Conservation (phyloP, 2,113 vertebrate genomes). For the Pseudorectes ferrugineus region DNA sequence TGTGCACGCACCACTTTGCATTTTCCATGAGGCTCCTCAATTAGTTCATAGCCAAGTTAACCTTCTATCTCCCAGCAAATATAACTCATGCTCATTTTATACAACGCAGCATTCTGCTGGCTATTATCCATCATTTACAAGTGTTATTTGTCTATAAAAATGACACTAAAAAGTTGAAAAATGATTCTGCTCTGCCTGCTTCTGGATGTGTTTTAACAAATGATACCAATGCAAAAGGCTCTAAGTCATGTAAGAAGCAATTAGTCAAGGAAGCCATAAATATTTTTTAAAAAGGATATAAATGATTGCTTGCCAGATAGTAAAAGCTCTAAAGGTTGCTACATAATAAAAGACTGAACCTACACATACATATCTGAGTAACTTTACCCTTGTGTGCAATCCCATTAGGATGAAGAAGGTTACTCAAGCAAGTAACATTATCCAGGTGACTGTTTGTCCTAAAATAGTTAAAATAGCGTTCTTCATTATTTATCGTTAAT, state of each 20-base stretch:
- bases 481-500: conserved; percentile 75
- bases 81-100: conserved; percentile 76
- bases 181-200: conserved; percentile 73
- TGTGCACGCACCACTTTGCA: conserved; percentile 48
- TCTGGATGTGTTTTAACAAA: conserved; percentile 77
- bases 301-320: conserved; percentile 76
- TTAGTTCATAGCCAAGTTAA: conserved; percentile 78
- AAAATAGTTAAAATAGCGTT: conserved; percentile 70
- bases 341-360: conserved; percentile 64
- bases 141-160: conserved; percentile 83
- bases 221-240: conserved; percentile 70
- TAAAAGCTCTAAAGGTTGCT: conserved; percentile 73
- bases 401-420: conserved; percentile 26
- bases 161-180: conserved; percentile 84
- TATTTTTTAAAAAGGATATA: conserved; percentile 77
- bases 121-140: conserved; percentile 83
- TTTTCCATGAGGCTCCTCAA: conserved; percentile 75
- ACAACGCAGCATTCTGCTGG: conserved; percentile 67
- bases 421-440: conserved; percentile 33
- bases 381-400: conserved; percentile 50
- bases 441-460: conserved; percentile 51
- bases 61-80: conserved; percentile 74
- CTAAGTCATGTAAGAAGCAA: conserved; percentile 75
- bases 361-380: conserved; percentile 15
- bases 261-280: conserved; percentile 80